Evolutionary conservation across 2,113 vertebrate species (phyloP).

Genomic region (Castor canadensis): DNA sequence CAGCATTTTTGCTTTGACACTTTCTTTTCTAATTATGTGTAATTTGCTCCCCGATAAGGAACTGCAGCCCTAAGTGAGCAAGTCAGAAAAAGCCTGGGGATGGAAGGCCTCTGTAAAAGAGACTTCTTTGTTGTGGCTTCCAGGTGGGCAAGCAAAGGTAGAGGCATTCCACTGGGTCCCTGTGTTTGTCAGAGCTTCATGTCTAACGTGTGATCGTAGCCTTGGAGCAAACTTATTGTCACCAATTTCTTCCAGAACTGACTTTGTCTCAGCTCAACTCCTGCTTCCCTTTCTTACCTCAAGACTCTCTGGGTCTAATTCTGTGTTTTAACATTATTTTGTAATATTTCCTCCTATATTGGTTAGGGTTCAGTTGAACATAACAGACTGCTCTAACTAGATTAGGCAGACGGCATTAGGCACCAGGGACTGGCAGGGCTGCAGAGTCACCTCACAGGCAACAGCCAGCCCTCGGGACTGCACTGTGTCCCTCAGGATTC

Average conservation of each 20-base stretch:
- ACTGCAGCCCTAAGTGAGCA: constrained; percentile 58
- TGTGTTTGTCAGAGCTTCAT: background rate
- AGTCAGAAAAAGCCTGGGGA: background rate
- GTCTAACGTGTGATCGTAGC: background rate
- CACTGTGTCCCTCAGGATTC: background rate
- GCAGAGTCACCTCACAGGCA: background rate
- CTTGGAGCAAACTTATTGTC: background rate
- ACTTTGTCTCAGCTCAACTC: background rate
- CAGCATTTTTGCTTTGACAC: constrained; percentile 61
- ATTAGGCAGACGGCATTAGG: background rate
- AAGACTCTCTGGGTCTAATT: background rate
- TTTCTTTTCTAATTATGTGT: constrained; percentile 54
- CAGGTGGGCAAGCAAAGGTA: background rate
- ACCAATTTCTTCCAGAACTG: background rate
- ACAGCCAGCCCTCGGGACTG: background rate
- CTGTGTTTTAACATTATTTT: background rate
- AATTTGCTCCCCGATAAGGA: constrained; percentile 54
- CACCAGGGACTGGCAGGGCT: no score
- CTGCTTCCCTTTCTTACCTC: background rate
- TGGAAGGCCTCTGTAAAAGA: background rate
- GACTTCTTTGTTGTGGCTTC: background rate
- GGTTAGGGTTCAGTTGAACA: background rate
- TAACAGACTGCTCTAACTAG: background rate
- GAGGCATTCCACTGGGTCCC: background rate
- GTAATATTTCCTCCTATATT: background rate